A percentile compares a stretch with the other conserved stretches of the same genome.
Conservation (phyloP, 2,113 vertebrate species). For the Neolamprologus devosi region DNA sequence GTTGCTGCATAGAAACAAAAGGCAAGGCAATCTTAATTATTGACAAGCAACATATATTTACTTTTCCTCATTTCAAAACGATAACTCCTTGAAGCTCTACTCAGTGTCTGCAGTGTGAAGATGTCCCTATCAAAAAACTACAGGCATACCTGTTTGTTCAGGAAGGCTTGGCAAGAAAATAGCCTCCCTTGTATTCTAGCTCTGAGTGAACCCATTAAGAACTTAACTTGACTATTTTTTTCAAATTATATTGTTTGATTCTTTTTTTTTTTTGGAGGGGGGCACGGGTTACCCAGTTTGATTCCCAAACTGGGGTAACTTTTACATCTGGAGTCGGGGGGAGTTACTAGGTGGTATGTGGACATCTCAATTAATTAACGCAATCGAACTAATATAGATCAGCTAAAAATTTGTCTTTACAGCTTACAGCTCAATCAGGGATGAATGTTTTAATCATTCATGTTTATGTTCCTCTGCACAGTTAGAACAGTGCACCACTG, state of each 20-base stretch:
- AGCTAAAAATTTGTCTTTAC: neutral
- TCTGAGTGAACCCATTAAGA: slow-evolving; percentile 36
- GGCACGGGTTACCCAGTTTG: neutral
- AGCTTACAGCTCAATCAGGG: neutral
- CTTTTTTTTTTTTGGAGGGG: fast-evolving
- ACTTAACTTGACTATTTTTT: slow-evolving; percentile 27
- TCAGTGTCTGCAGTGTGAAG: slow-evolving; percentile 63
- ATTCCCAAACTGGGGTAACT: neutral
- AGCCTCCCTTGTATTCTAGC: slow-evolving; percentile 10
- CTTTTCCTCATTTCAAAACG: slow-evolving; percentile 65
- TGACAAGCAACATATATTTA: slow-evolving; percentile 74
- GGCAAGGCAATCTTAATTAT: slow-evolving; percentile 68
- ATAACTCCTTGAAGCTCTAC: slow-evolving; percentile 65
- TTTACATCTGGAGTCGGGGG: neutral
- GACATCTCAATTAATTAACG: neutral
- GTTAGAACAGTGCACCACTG: neutral
- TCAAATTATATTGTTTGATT: slow-evolving; percentile 2
- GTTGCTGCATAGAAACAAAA: slow-evolving; percentile 66
- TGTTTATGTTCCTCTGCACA: neutral
- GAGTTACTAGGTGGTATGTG: neutral
- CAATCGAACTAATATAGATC: neutral
- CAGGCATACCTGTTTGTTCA: slow-evolving; percentile 68
- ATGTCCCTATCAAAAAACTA: slow-evolving; percentile 67
- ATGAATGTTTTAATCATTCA: neutral
- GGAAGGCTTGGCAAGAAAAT: slow-evolving; percentile 53